Evolutionary conservation across 2,888 invertebrate species (phyloP).

Genomic region (Cosmopolites sordidus): DNA sequence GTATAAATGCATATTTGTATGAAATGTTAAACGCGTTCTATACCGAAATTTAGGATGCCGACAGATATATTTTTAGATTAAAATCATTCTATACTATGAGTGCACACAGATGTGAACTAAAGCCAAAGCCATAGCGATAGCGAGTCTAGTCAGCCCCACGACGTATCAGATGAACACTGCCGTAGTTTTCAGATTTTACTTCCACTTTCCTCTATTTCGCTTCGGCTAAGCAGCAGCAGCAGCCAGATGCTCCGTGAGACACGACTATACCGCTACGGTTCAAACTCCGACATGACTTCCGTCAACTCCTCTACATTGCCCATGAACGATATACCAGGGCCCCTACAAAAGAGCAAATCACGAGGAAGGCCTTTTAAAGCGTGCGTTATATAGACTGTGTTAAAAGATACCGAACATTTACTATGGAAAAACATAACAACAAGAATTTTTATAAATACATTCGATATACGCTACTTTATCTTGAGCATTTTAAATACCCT

Average conservation of each 20-base stretch:
- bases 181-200: slow-evolving; percentile 35
- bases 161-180: slow-evolving; percentile 36
- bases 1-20: slow-evolving; percentile 26
- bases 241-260: slow-evolving; percentile 41
- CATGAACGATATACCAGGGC: slow-evolving; percentile 15
- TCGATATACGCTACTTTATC: too few relatives aligned
- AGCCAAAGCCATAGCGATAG: slow-evolving; percentile 37
- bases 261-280: slow-evolving; percentile 34
- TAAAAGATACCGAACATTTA: too few relatives aligned
- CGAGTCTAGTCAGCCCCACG: slow-evolving; percentile 29
- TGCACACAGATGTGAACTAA: slow-evolving; percentile 48
- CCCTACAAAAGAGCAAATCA: slow-evolving; percentile 5
- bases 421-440: too few relatives aligned
- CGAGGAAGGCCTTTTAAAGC: too few relatives aligned
- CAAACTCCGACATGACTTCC: slow-evolving; percentile 19
- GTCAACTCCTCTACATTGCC: slow-evolving; percentile 14
- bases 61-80: slow-evolving; percentile 43
- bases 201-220: slow-evolving; percentile 36
- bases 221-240: slow-evolving; percentile 26
- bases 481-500: too few relatives aligned
- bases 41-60: slow-evolving; percentile 44
- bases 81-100: slow-evolving; percentile 45
- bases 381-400: too few relatives aligned
- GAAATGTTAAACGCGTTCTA: slow-evolving; percentile 41
- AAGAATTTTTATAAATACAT: too few relatives aligned